phyloP scores from a whole-genome alignment of 2,113 vertebrate species.

The Psittacara wagleri region DNA sequence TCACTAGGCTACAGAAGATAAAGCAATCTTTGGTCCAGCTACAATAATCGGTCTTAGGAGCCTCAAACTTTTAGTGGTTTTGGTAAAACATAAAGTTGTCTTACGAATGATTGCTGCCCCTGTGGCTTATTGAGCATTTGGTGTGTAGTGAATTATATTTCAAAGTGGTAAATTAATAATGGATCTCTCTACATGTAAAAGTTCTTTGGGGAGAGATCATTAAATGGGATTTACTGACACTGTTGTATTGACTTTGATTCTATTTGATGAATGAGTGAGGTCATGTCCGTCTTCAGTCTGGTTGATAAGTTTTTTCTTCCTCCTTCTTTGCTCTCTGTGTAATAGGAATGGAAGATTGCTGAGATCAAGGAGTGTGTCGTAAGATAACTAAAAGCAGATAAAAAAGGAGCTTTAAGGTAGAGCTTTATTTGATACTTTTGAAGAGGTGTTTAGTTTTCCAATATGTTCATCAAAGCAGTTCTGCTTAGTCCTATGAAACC shows the following conservation, averaged over 20 bases:
- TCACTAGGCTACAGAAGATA: background rate
- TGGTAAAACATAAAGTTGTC: background rate
- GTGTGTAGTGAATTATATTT: background rate
- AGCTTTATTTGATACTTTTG: background rate
- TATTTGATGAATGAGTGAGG: background rate
- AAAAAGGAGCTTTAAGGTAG: background rate
- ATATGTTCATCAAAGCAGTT: background rate
- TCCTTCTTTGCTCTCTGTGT: background rate
- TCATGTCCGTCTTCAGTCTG: background rate
- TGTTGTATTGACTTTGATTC: background rate
- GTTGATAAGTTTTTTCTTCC: background rate
- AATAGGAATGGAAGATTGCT: background rate
- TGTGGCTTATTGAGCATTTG: background rate
- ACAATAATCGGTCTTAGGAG: background rate
- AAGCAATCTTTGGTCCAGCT: background rate
- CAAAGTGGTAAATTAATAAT: background rate
- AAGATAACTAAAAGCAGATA: background rate
- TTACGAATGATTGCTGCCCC: background rate
- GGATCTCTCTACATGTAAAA: background rate
- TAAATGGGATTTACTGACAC: background rate
- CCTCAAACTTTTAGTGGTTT: background rate
- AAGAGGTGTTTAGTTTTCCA: background rate
- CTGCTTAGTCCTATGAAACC: background rate
- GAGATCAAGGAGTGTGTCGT: background rate
- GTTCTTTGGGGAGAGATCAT: background rate